Evolutionary conservation across 1,140 invertebrate species (phyloP), one percentile per base, ranked within the genome.

Genomic region (Cylas formicarius): DNA sequence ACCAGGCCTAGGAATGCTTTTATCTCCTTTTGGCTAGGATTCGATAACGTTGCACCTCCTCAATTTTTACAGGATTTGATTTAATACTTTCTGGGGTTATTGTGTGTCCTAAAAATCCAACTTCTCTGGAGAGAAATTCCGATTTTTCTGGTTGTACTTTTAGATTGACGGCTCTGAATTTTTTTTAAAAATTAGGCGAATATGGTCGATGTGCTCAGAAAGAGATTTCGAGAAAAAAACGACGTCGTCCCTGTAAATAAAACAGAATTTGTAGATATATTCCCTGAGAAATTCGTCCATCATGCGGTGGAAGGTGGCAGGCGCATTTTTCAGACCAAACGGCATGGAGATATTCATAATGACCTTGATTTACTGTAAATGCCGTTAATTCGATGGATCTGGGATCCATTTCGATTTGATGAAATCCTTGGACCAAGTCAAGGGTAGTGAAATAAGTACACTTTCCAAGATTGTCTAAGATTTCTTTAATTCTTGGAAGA

Each of bases 401-500:
- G 3, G 11, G n/a, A 5, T 5, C 5, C 27, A 28, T 28, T 28
- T 28, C 27, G 11, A 28, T 28, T 5, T 28, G 27, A 14, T 28
- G 16, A 28, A 28, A 28, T 4, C 27, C 27, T 11, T 14, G 11
- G 3, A 14, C 27, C 11, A 28, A 14, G 16, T 28, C 27, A n/a
- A 28, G 5, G 27, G 27, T 28, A 4, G 27, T 3, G 6, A 28
- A 28, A 28, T 28, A 28, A 4, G 2, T 28, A 5, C 27, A n/a
- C n/a, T 14, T 33, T 33, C 31, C 4, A 33, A 13, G 13, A 21
- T 63, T 58, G 47, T 75, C 66, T 35, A 69, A 38, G 17, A 67
- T 67, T 11, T 74, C 69, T 3, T 63, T 57, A 10, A 77, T 74
- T 9, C 67, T 49, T 8, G 74, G 74, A 2, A 78, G 41, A 1